Base-by-base conservation (phyloP, 2,888 invertebrate species). In the Heliconius cydno region DNA sequence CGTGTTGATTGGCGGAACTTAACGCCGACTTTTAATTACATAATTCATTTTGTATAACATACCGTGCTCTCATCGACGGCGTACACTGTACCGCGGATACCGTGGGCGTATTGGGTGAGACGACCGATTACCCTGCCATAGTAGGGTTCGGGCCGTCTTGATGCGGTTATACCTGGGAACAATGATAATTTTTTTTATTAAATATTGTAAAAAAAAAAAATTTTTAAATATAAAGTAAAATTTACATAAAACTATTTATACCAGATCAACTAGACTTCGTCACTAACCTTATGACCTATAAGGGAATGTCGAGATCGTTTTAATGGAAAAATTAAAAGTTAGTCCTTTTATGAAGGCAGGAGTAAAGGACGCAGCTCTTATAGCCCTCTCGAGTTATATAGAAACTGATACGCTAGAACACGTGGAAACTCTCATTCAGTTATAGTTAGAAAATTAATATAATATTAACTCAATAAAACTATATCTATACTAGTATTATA, bases 51-150 rank as follows among this genome's bases (percentile, higher is more conserved):
- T 30, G 41, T 28, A 25, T 7, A 46, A 25, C 41, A 25, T 70
- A 70, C 96, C 28, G 98, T 98, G 88, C 96, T 97, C 89, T 98
- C 98, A 89, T 98, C 98, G 10, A 98, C 98, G 0, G 98, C 98
- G 92, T 97, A 98, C 46, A 97, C 98, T 2, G 96, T 96, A 57
- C 98, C 98, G 84, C 96, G 96, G 84, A 98, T 97, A 82, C 97
- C 97, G 89, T 98, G 98, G 0, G 97, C 97, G 90, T 97, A 97
- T 82, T 96, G 96, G 52, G 96, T 96, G 79, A 98, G 95, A 1
- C 95, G 94, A 76, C 98, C 98, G 84, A 98, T 97, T 80, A 95
- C 90, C 34, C 97, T 96, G 30, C 98, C 98, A 89, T 97, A 98
- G 92, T 98, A 97, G 6, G 97, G 97, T 88, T 97, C 94, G 1